Evolutionary conservation across 2,888 invertebrate genomes (phyloP).

Genomic region (Deilephila porcellus): DNA sequence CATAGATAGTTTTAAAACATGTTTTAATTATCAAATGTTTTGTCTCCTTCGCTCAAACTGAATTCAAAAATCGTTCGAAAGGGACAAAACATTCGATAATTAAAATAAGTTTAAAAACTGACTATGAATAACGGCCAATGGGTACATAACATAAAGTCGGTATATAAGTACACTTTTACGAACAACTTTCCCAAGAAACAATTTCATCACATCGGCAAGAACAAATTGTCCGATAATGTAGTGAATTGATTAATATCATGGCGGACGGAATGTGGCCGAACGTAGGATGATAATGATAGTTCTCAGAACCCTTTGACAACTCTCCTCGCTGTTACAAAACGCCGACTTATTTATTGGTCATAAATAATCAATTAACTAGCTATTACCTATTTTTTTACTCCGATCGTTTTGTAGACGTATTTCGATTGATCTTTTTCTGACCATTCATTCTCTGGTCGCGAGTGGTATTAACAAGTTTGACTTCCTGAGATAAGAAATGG

Average conservation of each 20-base stretch:
- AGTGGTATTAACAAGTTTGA: background rate
- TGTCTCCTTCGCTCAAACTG: no score
- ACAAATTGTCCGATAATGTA: conserved; percentile 25
- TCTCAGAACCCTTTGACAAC: conserved; percentile 12
- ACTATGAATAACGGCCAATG: background rate
- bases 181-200: conserved; percentile 1
- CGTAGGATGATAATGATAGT: conserved; percentile 4
- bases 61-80: no score
- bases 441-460: background rate
- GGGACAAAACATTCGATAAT: no score
- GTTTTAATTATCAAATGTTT: no score
- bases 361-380: background rate
- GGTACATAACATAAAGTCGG: background rate
- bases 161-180: background rate
- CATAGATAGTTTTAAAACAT: no score
- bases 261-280: background rate
- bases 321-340: conserved; percentile 3
- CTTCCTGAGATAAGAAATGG: background rate
- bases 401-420: background rate
- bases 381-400: background rate
- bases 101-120: no score
- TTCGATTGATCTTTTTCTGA: background rate
- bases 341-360: background rate
- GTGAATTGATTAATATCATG: conserved; percentile 21
- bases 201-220: conserved; percentile 13